Evolutionary conservation across 2,113 vertebrate genomes (phyloP), one percentile per base, ranked within the genome.

Genomic region (Saccopteryx bilineata): DNA sequence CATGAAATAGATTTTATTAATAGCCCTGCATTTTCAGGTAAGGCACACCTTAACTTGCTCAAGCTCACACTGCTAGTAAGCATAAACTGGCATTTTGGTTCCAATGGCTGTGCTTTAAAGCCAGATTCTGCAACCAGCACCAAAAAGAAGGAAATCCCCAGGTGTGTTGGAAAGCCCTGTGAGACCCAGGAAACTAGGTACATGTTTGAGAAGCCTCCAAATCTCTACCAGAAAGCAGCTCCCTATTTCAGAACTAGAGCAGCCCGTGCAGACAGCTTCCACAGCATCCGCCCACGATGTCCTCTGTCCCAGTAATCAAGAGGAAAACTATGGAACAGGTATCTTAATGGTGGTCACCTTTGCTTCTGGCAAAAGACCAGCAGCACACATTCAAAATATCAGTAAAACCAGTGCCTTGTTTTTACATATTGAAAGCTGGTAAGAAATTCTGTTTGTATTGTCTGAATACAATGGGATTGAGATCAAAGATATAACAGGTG

Each of bases 381-480:
- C 71, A 72, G 76, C 60, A 83, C 28, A 75, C 60, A 79, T 65
- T 75, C 63, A 88, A 39, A 39, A 39, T 39, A 39, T 39, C 39
- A 39, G 39, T 39, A 39, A 39, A 39, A 39, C 39, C 39, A 39
- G 18, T 18, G 5, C 39, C 31, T 68, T 68, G 7, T 24, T 74
- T 93, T 71, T 56, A 95, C 13, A 71, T 76, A 89, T 76, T 75
- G 91, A 96, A 96, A 93, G 0, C 0, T 75, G 95, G 24, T 83
- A 28, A 90, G 31, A 87, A 91, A 96, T 85, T 96, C 96, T 97
- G 92, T 56, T 63, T 93, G 83, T 23, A 50, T 69, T 65, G 89
- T 96, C 93, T 91, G 72, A 97, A 97, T 96, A 97, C 96, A 96
- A 83, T 86, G 91, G 87, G 91, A 89, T 12, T 93, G 82, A 93